Evolutionary conservation across 2,888 invertebrate genomes (phyloP), one percentile per base, ranked within the genome.

Genomic region (Alloplasta piceator): DNA sequence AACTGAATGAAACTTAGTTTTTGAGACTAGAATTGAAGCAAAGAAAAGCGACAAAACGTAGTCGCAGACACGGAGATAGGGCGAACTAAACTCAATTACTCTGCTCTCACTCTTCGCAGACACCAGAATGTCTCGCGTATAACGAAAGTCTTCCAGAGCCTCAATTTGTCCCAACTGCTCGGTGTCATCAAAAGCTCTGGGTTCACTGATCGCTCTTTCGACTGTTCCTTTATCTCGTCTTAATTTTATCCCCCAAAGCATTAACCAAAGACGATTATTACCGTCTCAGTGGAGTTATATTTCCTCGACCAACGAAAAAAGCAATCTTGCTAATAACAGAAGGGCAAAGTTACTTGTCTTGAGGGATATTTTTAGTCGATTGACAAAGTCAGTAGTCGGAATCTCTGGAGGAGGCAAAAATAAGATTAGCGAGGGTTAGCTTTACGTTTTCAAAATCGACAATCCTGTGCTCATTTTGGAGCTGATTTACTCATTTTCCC

Each of bases 141-240:
- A 50, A 66, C 48, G 38, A 58, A 74, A 66, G 66, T 66, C 66
- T 67, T n/a, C 38, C 5, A 5, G 39, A 58, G 58, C 73, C 43
- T 38, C 64, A 74, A 66, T 52, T 74, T 66, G 46, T 39, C 64
- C 64, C 73, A 39, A 64, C 55, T 36, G 38, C 60, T 52, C n/a
- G 26, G 26, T 26, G 14, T 5, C 72, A 56, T 73, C 52, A 56
- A 43, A n/a, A 56, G 56, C 36, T 26, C 26, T 4, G 66, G 10
- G 39, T 56, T 56, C 48, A 14, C 9, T 26, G 58, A 61, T 55
- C 55, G 43, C 58, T 39, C n/a, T 58, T 66, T 66, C 36, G 10
- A 5, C n/a, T 38, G 5, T 55, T 41, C n/a, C 38, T 46, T 73
- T 73, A 38, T n/a, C 46, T 56, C 36, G 12, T 43, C 43, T 56